Percentiles rank a stretch among this genome's conserved stretches.
phyloP scores from a whole-genome alignment of 2,113 vertebrate species.

The Tyto alba region DNA sequence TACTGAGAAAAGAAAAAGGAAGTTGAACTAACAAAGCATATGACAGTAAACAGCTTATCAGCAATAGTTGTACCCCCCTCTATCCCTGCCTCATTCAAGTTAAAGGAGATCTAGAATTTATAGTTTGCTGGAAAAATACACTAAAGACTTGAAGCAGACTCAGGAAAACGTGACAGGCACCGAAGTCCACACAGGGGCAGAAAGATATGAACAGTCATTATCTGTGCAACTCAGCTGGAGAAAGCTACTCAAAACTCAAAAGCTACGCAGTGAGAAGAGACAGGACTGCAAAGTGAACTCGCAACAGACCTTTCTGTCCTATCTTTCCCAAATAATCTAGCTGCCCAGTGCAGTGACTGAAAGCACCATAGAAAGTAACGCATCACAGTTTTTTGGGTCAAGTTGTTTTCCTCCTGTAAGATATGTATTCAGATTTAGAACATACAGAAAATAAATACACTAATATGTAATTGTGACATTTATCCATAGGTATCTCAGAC shows the following conservation, averaged over 20 bases:
- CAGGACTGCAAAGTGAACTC: neutral
- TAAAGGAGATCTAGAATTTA: neutral
- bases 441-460: neutral
- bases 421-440: neutral
- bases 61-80: neutral
- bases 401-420: neutral
- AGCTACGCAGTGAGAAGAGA: neutral
- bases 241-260: neutral
- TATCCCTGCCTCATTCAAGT: neutral
- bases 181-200: neutral
- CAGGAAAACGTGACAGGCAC: neutral
- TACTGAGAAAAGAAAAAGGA: neutral
- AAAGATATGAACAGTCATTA: neutral
- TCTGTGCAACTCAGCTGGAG: neutral
- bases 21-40: neutral
- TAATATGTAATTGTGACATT: neutral
- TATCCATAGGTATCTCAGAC: neutral
- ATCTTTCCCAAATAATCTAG: neutral
- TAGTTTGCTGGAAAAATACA: neutral
- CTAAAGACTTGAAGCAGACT: neutral
- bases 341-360: neutral
- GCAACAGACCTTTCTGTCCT: neutral
- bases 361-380: neutral
- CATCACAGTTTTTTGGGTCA: neutral
- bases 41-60: neutral